phyloP scores from a whole-genome alignment of 2,888 invertebrate species.

The Iselma pallidipennis region DNA sequence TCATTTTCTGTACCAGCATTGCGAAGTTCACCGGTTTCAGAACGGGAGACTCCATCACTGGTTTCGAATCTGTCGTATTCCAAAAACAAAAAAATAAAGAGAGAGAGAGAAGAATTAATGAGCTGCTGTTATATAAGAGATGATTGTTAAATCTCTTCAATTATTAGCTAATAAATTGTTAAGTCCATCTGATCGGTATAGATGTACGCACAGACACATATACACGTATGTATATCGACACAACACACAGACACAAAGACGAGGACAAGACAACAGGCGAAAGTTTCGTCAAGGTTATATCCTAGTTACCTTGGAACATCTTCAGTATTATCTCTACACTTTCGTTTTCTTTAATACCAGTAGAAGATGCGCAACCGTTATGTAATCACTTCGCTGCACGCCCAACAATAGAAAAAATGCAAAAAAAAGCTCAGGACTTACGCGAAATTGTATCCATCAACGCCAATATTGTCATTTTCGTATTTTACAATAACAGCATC shows the following conservation, averaged over 20 bases:
- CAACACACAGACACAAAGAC: background rate
- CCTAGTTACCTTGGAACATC: conserved; percentile 47
- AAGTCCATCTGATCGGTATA: background rate
- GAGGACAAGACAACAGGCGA: conserved; percentile 16
- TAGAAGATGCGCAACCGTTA: background rate
- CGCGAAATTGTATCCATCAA: conserved; percentile 44
- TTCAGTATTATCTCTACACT: conserved; percentile 34
- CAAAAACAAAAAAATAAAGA: too few species aligned
- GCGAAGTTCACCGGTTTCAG: conserved; percentile 63
- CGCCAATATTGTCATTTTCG: conserved; percentile 44
- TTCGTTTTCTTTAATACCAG: conserved; percentile 34
- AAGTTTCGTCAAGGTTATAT: conserved; percentile 43
- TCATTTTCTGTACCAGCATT: conserved; percentile 68
- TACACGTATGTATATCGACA: too few species aligned
- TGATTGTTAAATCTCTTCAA: background rate
- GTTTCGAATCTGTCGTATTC: conserved; percentile 62
- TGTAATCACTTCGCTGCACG: background rate
- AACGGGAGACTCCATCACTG: conserved; percentile 61
- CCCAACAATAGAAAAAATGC: background rate
- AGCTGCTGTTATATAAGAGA: background rate
- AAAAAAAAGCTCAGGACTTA: conserved; percentile 29
- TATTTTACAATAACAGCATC: conserved; percentile 43
- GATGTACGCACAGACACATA: background rate
- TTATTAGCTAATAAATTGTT: background rate
- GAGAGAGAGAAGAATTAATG: background rate